Base-by-base conservation (phyloP, 2,888 invertebrate genomes). In the Adela reaumurella region DNA sequence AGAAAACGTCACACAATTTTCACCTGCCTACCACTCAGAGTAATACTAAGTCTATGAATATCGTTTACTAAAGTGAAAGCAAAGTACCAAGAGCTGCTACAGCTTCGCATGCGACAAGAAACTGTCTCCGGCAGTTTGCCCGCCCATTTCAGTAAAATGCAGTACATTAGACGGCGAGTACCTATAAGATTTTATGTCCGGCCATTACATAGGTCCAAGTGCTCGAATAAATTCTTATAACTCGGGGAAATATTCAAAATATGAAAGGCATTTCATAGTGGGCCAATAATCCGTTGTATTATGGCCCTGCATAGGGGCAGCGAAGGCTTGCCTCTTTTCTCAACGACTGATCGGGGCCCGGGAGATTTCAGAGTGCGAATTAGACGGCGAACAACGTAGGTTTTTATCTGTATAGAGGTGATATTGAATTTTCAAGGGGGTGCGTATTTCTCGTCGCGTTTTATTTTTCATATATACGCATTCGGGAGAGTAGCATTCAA, bases 161-260 rank as follows among this genome's bases (percentile, higher is more conserved):
- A 35, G 35, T 35, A 35, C 35, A 35, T 35, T 35, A 35, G 35
- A 14, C 35, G 35, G 8, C 52, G 71, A 77, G 76, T 74, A 74
- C 70, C 66, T 68, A 67, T 77, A 70, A 74, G 64, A 73, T 78
- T 79, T 79, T 78, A 79, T 70, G 69, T 58, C 35, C 62, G 54
- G 53, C 68, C 74, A 73, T 79, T 74, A 74, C 70, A 63, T 62
- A 53, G 56, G 65, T 63, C 63, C 70, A 72, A 77, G 70, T 71
- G 76, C 63, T 51, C 62, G 65, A 77, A 74, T 79, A 79, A 76
- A 77, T 77, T 78, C 76, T 76, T 77, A 77, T 77, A 78, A 77
- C 74, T 67, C 65, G 65, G 62, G 65, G 65, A 67, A 69, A 70
- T 68, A 76, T 74, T 74, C 74, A 72, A 77, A 77, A 74, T 72